Evolutionary conservation across 2,888 invertebrate genomes (phyloP).

Genomic region (Unio pictorum): DNA sequence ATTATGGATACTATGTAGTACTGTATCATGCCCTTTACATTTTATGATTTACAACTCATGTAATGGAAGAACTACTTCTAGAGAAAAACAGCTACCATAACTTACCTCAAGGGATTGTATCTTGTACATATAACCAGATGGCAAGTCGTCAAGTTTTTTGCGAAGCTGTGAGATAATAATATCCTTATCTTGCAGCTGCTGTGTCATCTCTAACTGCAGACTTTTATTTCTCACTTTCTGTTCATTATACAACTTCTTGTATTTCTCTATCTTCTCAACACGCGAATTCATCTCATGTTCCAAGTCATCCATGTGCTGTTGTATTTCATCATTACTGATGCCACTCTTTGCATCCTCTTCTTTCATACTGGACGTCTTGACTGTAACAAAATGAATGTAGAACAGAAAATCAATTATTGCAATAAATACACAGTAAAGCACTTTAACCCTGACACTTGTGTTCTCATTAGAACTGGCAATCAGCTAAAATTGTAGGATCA

Average conservation of each 20-base stretch:
- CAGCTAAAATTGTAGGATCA: not conserved
- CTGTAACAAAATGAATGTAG: conserved; percentile 1
- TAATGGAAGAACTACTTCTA: not conserved
- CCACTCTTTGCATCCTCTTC: conserved; percentile 3
- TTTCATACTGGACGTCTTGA: conserved; percentile 2
- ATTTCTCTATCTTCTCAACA: conserved; percentile 49
- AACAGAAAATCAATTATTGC: no score
- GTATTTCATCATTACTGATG: conserved; percentile 11
- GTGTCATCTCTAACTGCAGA: conserved; percentile 34
- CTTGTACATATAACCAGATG: conserved; percentile 32
- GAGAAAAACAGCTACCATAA: not conserved
- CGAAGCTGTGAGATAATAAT: conserved; percentile 36
- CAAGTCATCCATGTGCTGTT: conserved; percentile 25
- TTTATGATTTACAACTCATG: no score
- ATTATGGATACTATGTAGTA: no score
- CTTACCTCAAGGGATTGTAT: conserved; percentile 47
- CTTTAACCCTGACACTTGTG: not conserved
- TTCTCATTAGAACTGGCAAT: not conserved
- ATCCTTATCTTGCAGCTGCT: conserved; percentile 38
- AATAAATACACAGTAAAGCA: no score
- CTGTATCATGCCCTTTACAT: no score
- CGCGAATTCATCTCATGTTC: conserved; percentile 33
- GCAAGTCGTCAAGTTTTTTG: conserved; percentile 22
- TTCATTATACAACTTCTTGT: conserved; percentile 45
- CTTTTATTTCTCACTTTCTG: conserved; percentile 41